Evolutionary conservation across 2,888 invertebrate species (phyloP).

Genomic region (Papilio elwesi): DNA sequence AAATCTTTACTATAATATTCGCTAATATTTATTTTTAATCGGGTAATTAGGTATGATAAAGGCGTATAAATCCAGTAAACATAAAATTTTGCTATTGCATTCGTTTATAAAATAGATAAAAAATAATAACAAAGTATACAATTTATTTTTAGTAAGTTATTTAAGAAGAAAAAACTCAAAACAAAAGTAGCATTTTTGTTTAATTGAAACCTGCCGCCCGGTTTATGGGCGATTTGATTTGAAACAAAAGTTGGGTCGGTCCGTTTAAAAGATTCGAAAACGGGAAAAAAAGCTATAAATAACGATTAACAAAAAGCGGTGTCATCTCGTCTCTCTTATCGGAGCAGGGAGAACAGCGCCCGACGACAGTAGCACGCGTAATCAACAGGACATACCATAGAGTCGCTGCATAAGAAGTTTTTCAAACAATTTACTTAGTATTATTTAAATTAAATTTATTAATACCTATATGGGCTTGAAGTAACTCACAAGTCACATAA

Average conservation of each 20-base stretch:
- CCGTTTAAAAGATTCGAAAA: constrained; percentile 57
- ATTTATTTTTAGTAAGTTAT: not conserved
- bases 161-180: constrained; percentile 32
- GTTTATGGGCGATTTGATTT: constrained; percentile 65
- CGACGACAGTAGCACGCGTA: constrained; percentile 56
- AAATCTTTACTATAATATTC: constrained; percentile 3
- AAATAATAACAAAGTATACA: not conserved
- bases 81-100: not conserved
- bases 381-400: constrained; percentile 56
- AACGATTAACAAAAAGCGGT: constrained; percentile 82
- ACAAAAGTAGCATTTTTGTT: constrained; percentile 51
- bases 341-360: constrained; percentile 54
- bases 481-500: too few species aligned
- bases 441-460: not conserved
- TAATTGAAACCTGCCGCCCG: constrained; percentile 59
- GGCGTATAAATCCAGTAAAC: not conserved
- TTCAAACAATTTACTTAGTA: not conserved
- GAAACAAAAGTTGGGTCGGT: constrained; percentile 69
- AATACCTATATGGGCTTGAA: too few species aligned
- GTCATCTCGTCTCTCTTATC: constrained; percentile 80
- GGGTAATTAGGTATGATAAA: not conserved
- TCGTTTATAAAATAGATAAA: not conserved
- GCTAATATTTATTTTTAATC: constrained; percentile 2
- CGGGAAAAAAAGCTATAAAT: constrained; percentile 76
- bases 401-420: constrained; percentile 48